Evolutionary conservation across 1,140 invertebrate genomes (phyloP).

Genomic region (Scaptomyza hsui): DNA sequence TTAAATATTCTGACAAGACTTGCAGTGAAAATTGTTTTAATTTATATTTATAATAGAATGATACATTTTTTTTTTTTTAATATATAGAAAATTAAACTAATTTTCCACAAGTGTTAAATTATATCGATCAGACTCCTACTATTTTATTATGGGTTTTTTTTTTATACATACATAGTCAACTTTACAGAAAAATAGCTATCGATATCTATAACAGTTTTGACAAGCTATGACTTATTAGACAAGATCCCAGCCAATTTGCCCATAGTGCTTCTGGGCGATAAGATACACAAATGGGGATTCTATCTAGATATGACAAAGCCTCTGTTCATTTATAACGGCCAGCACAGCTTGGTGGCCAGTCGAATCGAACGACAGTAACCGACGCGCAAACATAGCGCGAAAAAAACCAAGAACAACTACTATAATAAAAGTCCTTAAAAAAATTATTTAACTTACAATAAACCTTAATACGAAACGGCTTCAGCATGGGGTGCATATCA

Average conservation of each 20-base stretch:
- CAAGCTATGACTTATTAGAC: neutral
- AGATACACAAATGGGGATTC: conserved; percentile 30
- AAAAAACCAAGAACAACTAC: conserved; percentile 23
- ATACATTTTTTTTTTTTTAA: too few species aligned
- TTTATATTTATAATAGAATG: too few species aligned
- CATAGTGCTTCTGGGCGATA: conserved; percentile 19
- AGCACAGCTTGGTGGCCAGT: conserved; percentile 33
- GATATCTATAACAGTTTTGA: neutral
- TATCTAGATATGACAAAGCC: conserved; percentile 32
- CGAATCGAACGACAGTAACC: conserved; percentile 69
- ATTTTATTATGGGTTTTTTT: too few species aligned
- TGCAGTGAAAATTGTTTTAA: too few species aligned
- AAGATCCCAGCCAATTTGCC: neutral
- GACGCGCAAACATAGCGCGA: conserved; percentile 65
- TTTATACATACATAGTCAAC: too few species aligned
- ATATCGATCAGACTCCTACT: too few species aligned
- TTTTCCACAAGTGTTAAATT: too few species aligned
- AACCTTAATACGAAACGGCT: conserved; percentile 13
- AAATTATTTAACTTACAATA: neutral
- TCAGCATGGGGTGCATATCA: conserved; percentile 66
- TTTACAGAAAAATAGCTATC: neutral
- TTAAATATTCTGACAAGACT: too few species aligned
- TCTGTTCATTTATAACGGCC: conserved; percentile 59
- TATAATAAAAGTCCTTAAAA: conserved; percentile 4
- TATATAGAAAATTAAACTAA: too few species aligned